Evolutionary conservation across 2,888 invertebrate genomes (phyloP).

Genomic region (Mamestra brassicae): DNA sequence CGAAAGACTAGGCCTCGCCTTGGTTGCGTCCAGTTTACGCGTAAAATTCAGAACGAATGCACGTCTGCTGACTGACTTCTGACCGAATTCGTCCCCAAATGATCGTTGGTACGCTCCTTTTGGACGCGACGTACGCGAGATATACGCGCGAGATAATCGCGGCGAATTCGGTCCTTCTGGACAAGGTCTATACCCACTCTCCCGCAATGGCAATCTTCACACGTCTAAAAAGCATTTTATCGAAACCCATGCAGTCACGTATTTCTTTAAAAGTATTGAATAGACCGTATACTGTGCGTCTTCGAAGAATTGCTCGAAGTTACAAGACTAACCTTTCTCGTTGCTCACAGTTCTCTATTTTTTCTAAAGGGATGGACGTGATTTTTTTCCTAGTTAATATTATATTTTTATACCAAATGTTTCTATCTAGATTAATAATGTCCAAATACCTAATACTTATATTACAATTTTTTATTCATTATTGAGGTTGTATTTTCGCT

Average conservation of each 20-base stretch:
- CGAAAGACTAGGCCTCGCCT: no score
- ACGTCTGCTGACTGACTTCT: no score
- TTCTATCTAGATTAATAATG: neutral
- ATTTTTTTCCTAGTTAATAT: slow-evolving; percentile 15
- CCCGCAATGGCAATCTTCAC: slow-evolving; percentile 31
- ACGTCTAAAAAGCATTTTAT: slow-evolving; percentile 52
- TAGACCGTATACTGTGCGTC: slow-evolving; percentile 42
- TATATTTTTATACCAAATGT: neutral
- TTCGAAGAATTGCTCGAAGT: slow-evolving; percentile 50
- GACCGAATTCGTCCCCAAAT: no score
- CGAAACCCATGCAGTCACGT: slow-evolving; percentile 63
- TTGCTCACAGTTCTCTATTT: slow-evolving; percentile 21
- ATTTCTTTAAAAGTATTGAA: slow-evolving; percentile 59
- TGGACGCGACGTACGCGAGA: no score
- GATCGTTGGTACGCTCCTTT: no score
- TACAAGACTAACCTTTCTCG: slow-evolving; percentile 61
- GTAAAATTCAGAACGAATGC: no score
- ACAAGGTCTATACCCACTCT: neutral
- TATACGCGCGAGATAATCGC: no score
- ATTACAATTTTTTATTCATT: no score
- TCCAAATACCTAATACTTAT: neutral
- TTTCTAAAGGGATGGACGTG: slow-evolving; percentile 9
- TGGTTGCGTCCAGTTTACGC: no score
- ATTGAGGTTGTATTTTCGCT: no score
- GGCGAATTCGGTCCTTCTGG: no score